Evolutionary conservation across 2,797 vertebrate species (phyloP).

Genomic region (Huso huso): DNA sequence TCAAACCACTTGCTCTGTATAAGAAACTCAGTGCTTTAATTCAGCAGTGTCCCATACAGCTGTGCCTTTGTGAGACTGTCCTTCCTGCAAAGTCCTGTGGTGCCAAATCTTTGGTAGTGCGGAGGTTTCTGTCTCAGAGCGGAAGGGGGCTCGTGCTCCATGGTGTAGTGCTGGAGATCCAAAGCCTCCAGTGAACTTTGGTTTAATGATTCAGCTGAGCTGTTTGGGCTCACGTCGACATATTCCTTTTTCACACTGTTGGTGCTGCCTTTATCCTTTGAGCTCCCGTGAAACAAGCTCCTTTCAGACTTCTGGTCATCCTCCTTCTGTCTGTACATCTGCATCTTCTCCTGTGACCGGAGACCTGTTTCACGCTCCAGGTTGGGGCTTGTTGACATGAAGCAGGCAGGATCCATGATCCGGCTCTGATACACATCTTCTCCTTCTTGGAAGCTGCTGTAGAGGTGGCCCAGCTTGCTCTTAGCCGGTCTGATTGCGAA

Average conservation of each 20-base stretch:
- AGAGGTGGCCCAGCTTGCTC: slow-evolving; percentile 71
- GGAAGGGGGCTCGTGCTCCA: slow-evolving; percentile 64
- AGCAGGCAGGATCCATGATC: slow-evolving; percentile 65
- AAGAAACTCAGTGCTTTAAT: slow-evolving; percentile 50
- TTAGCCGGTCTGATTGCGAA: slow-evolving; percentile 67
- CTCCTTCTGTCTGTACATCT: slow-evolving; percentile 64
- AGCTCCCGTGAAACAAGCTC: slow-evolving; percentile 71
- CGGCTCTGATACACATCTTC: slow-evolving; percentile 74
- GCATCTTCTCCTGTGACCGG: slow-evolving; percentile 65
- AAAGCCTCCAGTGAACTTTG: slow-evolving; percentile 76
- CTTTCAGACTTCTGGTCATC: slow-evolving; percentile 69
- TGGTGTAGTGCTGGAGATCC: slow-evolving; percentile 73
- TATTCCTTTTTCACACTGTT: slow-evolving; percentile 64
- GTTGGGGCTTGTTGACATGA: slow-evolving; percentile 63
- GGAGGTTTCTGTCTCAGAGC: slow-evolving; percentile 71
- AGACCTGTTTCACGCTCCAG: slow-evolving; percentile 67
- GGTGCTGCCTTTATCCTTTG: slow-evolving; percentile 60
- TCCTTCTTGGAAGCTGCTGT: slow-evolving; percentile 81
- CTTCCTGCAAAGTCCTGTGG: slow-evolving; percentile 83
- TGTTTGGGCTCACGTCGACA: slow-evolving; percentile 66
- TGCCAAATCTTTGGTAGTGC: slow-evolving; percentile 80
- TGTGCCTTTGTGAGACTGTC: slow-evolving; percentile 97
- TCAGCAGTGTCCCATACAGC: slow-evolving; percentile 89
- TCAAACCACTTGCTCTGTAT: too few species aligned
- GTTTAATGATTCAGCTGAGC: slow-evolving; percentile 77